phyloP scores from a whole-genome alignment of 2,113 vertebrate species.

The Grammomys surdaster region DNA sequence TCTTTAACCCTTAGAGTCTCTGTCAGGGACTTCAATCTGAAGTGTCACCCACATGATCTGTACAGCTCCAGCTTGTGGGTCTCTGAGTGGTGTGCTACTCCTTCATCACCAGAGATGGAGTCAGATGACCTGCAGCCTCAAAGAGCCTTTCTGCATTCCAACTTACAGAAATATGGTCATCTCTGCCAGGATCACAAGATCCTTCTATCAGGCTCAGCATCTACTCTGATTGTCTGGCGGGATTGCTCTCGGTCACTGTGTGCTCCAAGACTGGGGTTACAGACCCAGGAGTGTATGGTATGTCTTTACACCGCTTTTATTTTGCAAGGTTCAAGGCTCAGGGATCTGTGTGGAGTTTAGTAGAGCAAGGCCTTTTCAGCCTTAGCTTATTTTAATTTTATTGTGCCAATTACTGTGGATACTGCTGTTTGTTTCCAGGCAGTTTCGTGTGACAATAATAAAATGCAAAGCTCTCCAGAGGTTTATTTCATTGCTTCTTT shows the following conservation, averaged over 20 bases:
- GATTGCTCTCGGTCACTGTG: too few relatives aligned
- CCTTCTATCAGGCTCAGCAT: not conserved
- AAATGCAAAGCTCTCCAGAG: not conserved
- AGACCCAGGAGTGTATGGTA: accelerated
- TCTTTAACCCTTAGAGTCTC: not conserved
- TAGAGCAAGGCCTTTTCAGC: not conserved
- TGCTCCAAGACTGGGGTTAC: not conserved
- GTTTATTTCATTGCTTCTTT: not conserved
- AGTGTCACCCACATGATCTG: not conserved
- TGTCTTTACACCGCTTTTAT: not conserved
- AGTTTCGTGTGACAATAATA: not conserved
- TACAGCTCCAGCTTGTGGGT: not conserved
- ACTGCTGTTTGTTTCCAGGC: not conserved
- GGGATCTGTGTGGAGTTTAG: not conserved
- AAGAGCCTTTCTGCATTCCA: not conserved
- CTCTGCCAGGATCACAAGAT: accelerated
- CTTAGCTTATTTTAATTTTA: not conserved
- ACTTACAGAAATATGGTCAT: accelerated
- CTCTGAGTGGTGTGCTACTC: not conserved
- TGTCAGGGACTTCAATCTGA: not conserved
- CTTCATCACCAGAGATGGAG: not conserved
- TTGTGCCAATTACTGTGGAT: not conserved
- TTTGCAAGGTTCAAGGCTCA: not conserved
- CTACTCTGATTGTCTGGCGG: not conserved
- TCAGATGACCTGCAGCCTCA: not conserved